Percentiles rank a stretch among this genome's conserved stretches.
These are phyloP conservation scores for Pomacea maculata DNA, from an alignment of 1,140 invertebrate species.

Conservation along the genomic window DNA sequence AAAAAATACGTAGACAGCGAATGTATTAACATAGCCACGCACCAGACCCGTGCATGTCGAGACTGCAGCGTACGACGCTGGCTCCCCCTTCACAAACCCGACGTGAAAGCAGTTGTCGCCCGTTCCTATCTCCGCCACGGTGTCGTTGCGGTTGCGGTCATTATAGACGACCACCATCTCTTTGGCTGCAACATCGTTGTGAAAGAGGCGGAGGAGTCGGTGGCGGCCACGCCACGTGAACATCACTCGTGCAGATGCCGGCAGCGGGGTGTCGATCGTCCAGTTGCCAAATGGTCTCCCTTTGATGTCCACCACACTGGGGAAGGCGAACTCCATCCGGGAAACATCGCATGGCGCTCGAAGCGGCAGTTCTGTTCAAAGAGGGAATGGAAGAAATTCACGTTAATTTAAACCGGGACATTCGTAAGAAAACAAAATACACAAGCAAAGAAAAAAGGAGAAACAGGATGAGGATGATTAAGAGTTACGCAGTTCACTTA, in stretches of 20 bases:
- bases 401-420: background rate
- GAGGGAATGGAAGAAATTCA: background rate
- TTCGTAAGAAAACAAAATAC: background rate
- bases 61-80: conserved; percentile 33
- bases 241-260: background rate
- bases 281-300: background rate
- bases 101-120: conserved; percentile 38
- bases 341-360: conserved; percentile 17
- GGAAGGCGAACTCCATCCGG: conserved; percentile 16
- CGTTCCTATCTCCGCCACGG: conserved; percentile 23
- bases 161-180: conserved; percentile 27
- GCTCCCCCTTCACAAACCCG: conserved; percentile 33
- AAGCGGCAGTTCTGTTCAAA: conserved; percentile 13
- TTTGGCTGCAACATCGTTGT: conserved; percentile 20
- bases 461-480: no score
- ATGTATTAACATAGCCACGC: conserved; percentile 7
- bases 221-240: conserved; percentile 23
- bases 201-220: conserved; percentile 15
- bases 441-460: background rate
- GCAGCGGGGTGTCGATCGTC: background rate
- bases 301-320: conserved; percentile 15
- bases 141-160: conserved; percentile 31
- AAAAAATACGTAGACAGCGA: no score
- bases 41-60: conserved; percentile 43
- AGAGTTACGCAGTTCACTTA: no score